Base-by-base conservation (phyloP, 92 coral and sea anemone genomes). In the Parazoanthus atlanticus region DNA sequence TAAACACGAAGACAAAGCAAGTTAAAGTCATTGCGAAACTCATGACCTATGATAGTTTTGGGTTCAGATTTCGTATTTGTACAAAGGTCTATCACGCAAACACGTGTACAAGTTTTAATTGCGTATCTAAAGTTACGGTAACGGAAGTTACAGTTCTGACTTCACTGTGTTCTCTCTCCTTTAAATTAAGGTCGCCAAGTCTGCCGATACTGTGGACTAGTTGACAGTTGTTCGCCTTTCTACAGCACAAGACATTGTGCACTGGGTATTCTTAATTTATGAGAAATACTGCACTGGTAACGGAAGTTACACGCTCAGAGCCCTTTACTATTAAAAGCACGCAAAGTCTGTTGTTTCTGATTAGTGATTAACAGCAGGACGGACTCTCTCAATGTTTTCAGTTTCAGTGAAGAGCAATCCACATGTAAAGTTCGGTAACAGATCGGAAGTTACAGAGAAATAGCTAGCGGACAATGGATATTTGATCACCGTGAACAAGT, bases 361-460 rank as follows among this genome's bases (percentile, higher is more conserved):
- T 56, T 40, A 38, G 80, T 76, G 56, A 76, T 76, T 40, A 21
- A 34, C 80, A 76, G 32, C 30, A 52, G 1, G 58, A 52, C 19
- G 58, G 58, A 52, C 82, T 78, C 65, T 78, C 65, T 78, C 47
- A 12, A n/a, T 26, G 38, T 26, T n/a, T 78, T 78, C 26, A 26
- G 64, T n/a, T 78, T 78, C 26, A 26, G 64, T 78, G 82, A 78
- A 43, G 66, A 46, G 65, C 34, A 78, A 64, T 78, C 21, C 30
- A 78, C 21, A 0, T 46, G 43, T 26, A 78, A 78, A 78, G 61
- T 43, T 77, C 33, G 33, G 81, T 77, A 77, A 23, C 31, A n/a
- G n/a, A n/a, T n/a, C n/a, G 61, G 81, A 77, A 77, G 61, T 78
- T 78, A 78, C 82, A 78, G 82, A 47, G 82, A 78, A n/a, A n/a